Percentiles rank a stretch among this genome's conserved stretches.
These are phyloP conservation scores for Oxyscelio sp. DNA, from an alignment of 2,888 invertebrate genomes.

Conservation along the genomic window DNA sequence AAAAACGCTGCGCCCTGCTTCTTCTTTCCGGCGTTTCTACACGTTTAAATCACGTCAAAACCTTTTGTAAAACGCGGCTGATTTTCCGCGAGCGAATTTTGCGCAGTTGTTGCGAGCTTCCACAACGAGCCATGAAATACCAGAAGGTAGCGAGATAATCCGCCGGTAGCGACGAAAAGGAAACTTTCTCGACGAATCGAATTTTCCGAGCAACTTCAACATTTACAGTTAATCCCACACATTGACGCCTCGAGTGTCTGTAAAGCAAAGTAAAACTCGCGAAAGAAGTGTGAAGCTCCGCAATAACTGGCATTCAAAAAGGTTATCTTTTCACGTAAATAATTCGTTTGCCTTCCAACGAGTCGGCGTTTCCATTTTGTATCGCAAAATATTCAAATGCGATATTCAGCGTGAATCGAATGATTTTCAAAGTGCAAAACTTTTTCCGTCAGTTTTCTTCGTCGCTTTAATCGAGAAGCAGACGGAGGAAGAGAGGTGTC, in stretches of 20 bases:
- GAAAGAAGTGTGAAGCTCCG: constrained; percentile 51
- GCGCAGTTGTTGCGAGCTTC: no score
- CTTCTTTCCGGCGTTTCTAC: no score
- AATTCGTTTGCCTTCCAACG: constrained; percentile 34
- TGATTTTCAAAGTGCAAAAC: constrained; percentile 22
- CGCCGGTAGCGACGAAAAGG: no score
- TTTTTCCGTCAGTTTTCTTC: constrained; percentile 25
- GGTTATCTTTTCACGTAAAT: constrained; percentile 59
- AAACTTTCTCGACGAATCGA: no score
- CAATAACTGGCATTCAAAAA: constrained; percentile 56
- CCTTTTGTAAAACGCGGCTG: no score
- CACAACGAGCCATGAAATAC: no score
- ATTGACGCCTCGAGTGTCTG: constrained; percentile 38
- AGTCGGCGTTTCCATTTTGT: constrained; percentile 16
- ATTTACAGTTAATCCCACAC: no score
- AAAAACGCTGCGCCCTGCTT: no score
- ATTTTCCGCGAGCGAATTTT: no score
- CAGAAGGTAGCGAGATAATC: no score
- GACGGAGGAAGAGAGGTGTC: constrained; percentile 9
- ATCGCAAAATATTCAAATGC: constrained; percentile 48
- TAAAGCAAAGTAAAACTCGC: constrained; percentile 41
- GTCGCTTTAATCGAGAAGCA: constrained; percentile 9
- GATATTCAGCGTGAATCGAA: constrained; percentile 39
- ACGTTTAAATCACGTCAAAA: no score
- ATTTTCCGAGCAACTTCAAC: no score